phyloP scores from a whole-genome alignment of 64 coral and sea anemone genomes.

The Astreopora myriophthalma region DNA sequence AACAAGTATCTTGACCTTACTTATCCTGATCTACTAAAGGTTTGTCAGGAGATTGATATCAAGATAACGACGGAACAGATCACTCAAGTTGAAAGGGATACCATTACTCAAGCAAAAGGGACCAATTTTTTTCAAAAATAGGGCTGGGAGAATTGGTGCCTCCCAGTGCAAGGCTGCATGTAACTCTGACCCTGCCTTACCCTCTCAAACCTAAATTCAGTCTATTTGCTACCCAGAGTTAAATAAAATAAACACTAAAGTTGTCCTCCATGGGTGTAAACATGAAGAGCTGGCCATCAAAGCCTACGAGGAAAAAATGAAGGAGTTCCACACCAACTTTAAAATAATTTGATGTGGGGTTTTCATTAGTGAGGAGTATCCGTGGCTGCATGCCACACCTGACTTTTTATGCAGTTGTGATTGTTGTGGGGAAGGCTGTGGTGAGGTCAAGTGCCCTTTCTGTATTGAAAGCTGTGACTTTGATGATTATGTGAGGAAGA shows the following conservation, averaged over 20 bases:
- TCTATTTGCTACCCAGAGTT: conserved; percentile 18
- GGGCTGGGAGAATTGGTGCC: conserved; percentile 51
- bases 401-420: conserved; percentile 40
- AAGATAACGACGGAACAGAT: conserved; percentile 19
- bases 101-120: conserved; percentile 19
- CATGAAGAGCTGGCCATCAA: conserved; percentile 34
- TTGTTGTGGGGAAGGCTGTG: conserved; percentile 59
- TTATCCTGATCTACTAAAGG: neutral
- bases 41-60: conserved; percentile 1
- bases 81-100: conserved; percentile 16
- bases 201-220: conserved; percentile 15
- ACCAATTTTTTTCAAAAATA: conserved; percentile 28
- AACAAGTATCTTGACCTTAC: conserved; percentile 6
- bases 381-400: conserved; percentile 57
- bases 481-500: conserved; percentile 1
- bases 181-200: neutral
- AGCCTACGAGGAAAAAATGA: conserved; percentile 35
- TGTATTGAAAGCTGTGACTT: neutral
- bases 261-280: conserved; percentile 4
- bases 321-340: conserved; percentile 15
- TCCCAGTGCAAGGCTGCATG: conserved; percentile 20
- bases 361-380: conserved; percentile 13
- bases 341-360: conserved; percentile 29
- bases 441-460: conserved; percentile 32
- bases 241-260: conserved; percentile 7